Conservation (phyloP, 1,140 invertebrate genomes). For the Oryzaephilus surinamensis region DNA sequence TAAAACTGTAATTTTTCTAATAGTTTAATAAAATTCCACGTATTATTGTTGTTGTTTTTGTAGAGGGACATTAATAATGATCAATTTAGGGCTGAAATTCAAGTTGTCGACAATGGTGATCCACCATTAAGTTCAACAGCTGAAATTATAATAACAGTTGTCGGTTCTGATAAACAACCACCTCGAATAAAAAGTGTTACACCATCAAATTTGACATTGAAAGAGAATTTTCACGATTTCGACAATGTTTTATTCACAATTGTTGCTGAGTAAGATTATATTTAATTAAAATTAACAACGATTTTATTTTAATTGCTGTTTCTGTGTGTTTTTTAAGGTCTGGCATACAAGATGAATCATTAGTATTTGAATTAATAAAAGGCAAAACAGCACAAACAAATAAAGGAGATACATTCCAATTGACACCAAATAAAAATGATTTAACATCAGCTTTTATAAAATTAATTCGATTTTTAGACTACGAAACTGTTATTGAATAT, state of each 20-base stretch:
- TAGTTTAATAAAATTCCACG: slow-evolving; percentile 50
- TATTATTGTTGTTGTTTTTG: slow-evolving; percentile 14
- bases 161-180: slow-evolving; percentile 79
- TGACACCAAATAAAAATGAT: slow-evolving; percentile 47
- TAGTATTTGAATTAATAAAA: slow-evolving; percentile 67
- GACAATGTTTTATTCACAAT: slow-evolving; percentile 55
- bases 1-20: slow-evolving; percentile 12
- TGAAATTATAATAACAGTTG: slow-evolving; percentile 69
- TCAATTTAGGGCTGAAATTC: slow-evolving; percentile 44
- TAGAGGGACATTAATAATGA: neutral
- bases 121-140: slow-evolving; percentile 44
- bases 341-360: slow-evolving; percentile 58
- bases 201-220: slow-evolving; percentile 51
- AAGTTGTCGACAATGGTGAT: slow-evolving; percentile 65
- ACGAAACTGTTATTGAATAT: slow-evolving; percentile 72
- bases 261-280: slow-evolving; percentile 48
- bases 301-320: no score
- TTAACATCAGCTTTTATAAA: slow-evolving; percentile 57
- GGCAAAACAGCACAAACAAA: slow-evolving; percentile 77
- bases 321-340: slow-evolving; percentile 54
- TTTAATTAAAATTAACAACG: slow-evolving; percentile 3
- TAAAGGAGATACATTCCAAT: slow-evolving; percentile 63
- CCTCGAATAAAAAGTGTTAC: slow-evolving; percentile 55
- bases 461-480: slow-evolving; percentile 64
- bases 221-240: slow-evolving; percentile 63